Evolutionary conservation across 1,140 invertebrate species (phyloP).

Genomic region (Lasaia peninsularis): DNA sequence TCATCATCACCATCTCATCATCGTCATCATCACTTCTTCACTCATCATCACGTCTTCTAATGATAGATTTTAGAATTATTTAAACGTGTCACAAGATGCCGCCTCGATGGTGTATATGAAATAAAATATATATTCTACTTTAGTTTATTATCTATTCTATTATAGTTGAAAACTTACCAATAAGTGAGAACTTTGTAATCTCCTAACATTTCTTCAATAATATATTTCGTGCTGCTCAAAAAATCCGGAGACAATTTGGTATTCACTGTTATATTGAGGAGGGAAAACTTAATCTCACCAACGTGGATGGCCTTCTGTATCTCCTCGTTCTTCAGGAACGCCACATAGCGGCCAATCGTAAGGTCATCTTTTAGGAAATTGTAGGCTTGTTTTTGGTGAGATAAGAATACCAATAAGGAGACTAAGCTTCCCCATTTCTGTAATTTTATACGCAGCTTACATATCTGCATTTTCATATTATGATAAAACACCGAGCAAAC

Average conservation of each 20-base stretch:
- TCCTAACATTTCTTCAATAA: constrained; percentile 80
- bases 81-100: too few species aligned
- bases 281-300: constrained; percentile 73
- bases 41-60: too few species aligned
- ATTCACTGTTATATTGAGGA: constrained; percentile 77
- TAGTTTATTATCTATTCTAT: too few species aligned
- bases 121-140: too few species aligned
- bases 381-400: constrained; percentile 77
- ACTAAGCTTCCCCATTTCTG: constrained; percentile 64
- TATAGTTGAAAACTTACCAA: constrained; percentile 50
- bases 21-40: too few species aligned
- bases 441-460: too few species aligned
- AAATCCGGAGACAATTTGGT: constrained; percentile 82
- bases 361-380: constrained; percentile 83
- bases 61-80: too few species aligned
- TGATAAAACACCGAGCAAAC: too few species aligned
- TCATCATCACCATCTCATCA: too few species aligned
- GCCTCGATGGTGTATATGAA: too few species aligned
- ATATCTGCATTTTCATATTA: too few species aligned
- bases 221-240: constrained; percentile 84
- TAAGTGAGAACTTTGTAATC: constrained; percentile 85
- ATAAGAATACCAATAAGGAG: constrained; percentile 75
- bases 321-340: constrained; percentile 78
- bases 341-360: constrained; percentile 41
- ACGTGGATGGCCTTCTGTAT: constrained; percentile 74